phyloP scores from a whole-genome alignment of 1,140 invertebrate genomes.

The Zaprionus kolodkinae region DNA sequence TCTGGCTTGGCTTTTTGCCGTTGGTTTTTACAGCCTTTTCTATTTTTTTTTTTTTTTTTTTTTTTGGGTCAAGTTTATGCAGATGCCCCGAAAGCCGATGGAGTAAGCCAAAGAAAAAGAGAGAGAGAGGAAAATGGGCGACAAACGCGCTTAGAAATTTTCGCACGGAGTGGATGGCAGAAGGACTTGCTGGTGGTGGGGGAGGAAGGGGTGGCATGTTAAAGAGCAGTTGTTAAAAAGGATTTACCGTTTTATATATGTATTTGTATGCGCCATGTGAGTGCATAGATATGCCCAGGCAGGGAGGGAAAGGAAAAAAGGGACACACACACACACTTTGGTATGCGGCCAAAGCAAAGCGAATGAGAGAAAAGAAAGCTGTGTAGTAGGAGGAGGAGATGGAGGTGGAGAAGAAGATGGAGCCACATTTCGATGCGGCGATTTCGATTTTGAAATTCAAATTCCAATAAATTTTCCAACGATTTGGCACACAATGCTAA shows the following conservation, averaged over 20 bases:
- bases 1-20: slow-evolving; percentile 17
- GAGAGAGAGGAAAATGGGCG: slow-evolving; percentile 39
- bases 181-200: no score
- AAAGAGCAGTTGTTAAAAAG: slow-evolving; percentile 82
- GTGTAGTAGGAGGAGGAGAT: not conserved
- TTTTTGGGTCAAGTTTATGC: slow-evolving; percentile 83
- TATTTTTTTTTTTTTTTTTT: slow-evolving; percentile 2
- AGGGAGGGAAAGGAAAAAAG: not conserved
- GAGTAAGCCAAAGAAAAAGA: slow-evolving; percentile 22
- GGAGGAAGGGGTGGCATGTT: slow-evolving; percentile 59
- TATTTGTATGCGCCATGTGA: slow-evolving; percentile 55
- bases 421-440: slow-evolving; percentile 67
- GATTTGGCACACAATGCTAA: slow-evolving; percentile 76
- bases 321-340: slow-evolving; percentile 54
- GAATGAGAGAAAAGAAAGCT: not conserved
- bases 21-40: slow-evolving; percentile 28
- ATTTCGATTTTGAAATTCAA: slow-evolving; percentile 81
- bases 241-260: slow-evolving; percentile 76
- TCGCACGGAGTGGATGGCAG: slow-evolving; percentile 48
- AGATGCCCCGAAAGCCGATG: slow-evolving; percentile 59
- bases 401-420: not conserved
- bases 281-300: not conserved
- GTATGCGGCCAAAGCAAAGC: slow-evolving; percentile 62
- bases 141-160: slow-evolving; percentile 79
- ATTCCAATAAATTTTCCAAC: slow-evolving; percentile 82